Percentiles rank a stretch among this genome's conserved stretches.
These are phyloP conservation scores for Cynaeus angustus DNA, from an alignment of 2,888 invertebrate species.

Conservation along the genomic window DNA sequence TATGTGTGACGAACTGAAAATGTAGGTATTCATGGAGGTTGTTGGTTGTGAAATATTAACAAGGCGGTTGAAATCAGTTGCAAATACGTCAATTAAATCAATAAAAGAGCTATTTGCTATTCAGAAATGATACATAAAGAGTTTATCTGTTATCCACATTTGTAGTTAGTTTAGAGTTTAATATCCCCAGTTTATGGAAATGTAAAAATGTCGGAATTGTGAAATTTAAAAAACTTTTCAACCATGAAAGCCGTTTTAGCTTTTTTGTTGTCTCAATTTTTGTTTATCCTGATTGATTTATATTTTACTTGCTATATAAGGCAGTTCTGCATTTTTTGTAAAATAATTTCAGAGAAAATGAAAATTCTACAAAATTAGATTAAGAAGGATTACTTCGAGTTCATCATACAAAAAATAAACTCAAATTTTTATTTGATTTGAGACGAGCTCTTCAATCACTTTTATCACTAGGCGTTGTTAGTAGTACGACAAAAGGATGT, in stretches of 20 bases:
- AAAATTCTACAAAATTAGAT: no score
- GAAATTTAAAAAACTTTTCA: slow-evolving; percentile 19
- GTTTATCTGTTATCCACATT: slow-evolving; percentile 6
- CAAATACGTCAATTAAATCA: not conserved
- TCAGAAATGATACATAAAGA: not conserved
- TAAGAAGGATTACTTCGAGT: no score
- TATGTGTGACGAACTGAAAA: no score
- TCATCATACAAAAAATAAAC: no score
- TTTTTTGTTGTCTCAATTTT: slow-evolving; percentile 20
- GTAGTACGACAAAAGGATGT: no score
- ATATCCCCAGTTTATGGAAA: slow-evolving; percentile 13
- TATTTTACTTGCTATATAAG: slow-evolving; percentile 12
- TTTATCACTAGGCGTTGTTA: no score
- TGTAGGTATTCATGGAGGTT: no score
- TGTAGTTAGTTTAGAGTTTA: slow-evolving; percentile 9
- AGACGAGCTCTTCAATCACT: no score
- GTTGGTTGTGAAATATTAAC: no score
- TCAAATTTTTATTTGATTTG: no score
- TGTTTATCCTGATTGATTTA: slow-evolving; percentile 26
- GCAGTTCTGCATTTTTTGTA: slow-evolving; percentile 15
- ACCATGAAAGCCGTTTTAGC: slow-evolving; percentile 20
- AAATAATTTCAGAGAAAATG: not conserved
- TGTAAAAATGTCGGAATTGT: slow-evolving; percentile 27
- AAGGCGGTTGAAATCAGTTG: no score
- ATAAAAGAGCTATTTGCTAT: not conserved